phyloP scores from a whole-genome alignment of 1,140 invertebrate genomes.

The Trichogramma pretiosum region DNA sequence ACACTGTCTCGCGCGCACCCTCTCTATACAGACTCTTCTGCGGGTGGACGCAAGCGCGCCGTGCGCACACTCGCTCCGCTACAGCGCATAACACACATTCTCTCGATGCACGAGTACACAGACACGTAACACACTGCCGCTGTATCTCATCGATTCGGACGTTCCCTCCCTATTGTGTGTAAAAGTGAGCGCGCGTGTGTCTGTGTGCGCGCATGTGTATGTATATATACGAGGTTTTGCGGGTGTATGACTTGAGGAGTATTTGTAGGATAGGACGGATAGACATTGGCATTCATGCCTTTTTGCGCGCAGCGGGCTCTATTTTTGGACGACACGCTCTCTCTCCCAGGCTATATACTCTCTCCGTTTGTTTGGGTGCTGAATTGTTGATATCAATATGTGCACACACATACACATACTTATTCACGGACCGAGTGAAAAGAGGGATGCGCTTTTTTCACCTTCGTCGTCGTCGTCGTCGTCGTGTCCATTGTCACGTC shows the following conservation, averaged over 20 bases:
- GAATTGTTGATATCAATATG: too few species aligned
- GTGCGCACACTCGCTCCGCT: slow-evolving; percentile 22
- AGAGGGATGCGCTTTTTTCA: too few species aligned
- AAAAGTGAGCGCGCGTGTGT: not conserved
- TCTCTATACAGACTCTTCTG: too few species aligned
- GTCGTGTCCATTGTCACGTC: too few species aligned
- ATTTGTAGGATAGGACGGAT: too few species aligned
- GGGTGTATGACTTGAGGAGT: too few species aligned
- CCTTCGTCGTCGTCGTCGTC: too few species aligned
- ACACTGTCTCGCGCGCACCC: too few species aligned
- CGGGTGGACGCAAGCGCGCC: slow-evolving; percentile 3
- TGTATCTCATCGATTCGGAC: slow-evolving; percentile 5
- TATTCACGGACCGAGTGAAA: too few species aligned
- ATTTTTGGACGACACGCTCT: not conserved
- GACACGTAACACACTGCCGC: not conserved
- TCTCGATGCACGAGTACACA: not conserved
- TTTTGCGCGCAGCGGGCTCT: not conserved
- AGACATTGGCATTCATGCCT: not conserved
- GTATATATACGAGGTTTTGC: not conserved
- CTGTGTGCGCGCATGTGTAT: not conserved
- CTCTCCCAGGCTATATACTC: not conserved
- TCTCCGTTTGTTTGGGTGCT: slow-evolving; percentile 10
- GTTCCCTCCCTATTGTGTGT: not conserved
- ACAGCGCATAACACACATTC: slow-evolving; percentile 27
- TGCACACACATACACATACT: too few species aligned